These are phyloP conservation scores for Nymphicus hollandicus DNA, from an alignment of 2,113 vertebrate species.

Conservation along the genomic window DNA sequence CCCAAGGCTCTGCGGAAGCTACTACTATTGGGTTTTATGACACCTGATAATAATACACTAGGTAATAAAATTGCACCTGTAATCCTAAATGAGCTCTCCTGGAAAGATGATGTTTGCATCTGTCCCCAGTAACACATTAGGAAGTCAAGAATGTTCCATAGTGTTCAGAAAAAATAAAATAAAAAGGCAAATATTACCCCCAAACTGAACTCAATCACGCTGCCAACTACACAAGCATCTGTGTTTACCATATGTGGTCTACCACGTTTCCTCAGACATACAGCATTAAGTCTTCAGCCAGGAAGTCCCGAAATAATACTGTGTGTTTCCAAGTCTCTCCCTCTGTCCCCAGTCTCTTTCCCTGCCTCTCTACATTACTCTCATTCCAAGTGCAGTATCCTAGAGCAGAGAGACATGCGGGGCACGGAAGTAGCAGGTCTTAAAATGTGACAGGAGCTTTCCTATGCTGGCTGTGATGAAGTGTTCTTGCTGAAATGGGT, in stretches of 20 bases:
- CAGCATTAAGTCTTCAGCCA: background rate
- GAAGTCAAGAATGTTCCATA: background rate
- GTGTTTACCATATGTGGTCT: conserved; percentile 39
- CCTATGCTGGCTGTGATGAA: background rate
- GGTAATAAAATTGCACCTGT: background rate
- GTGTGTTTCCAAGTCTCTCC: background rate
- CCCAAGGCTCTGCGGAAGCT: background rate
- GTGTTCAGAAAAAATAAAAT: background rate
- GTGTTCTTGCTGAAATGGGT: background rate
- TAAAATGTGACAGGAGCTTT: background rate
- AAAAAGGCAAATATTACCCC: background rate
- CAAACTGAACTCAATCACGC: background rate
- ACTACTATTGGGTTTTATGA: background rate
- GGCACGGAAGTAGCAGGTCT: background rate
- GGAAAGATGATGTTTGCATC: background rate
- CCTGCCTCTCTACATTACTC: background rate
- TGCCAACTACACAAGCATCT: conserved; percentile 18
- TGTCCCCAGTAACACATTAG: background rate
- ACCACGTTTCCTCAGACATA: background rate
- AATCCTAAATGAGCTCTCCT: background rate
- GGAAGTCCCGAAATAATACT: background rate
- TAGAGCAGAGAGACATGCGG: background rate
- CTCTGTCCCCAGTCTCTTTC: background rate
- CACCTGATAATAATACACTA: background rate
- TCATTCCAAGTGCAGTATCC: background rate